A percentile compares a stretch with the other conserved stretches of the same genome.
Conservation (phyloP, 2,113 vertebrate species). For the Xiphorhynchus elegans region DNA sequence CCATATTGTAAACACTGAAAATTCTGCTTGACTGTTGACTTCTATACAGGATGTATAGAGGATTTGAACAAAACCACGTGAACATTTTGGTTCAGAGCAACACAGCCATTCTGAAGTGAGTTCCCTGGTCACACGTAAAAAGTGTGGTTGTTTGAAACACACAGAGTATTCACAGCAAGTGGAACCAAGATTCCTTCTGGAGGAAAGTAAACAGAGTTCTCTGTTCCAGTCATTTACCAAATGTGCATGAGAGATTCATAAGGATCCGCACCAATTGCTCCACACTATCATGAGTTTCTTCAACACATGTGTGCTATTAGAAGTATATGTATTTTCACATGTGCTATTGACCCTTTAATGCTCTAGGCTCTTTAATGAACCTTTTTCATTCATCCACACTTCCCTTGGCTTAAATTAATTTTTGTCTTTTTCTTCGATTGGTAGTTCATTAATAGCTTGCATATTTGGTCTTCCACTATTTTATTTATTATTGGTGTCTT, state of each 20-base stretch:
- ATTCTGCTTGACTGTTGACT: not conserved
- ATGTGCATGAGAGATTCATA: not conserved
- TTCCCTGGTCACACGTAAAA: not conserved
- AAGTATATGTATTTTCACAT: not conserved
- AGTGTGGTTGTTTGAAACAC: rapidly evolving
- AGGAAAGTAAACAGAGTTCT: not conserved
- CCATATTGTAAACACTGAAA: not conserved
- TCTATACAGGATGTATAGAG: not conserved
- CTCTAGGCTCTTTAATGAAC: not conserved
- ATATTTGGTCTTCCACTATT: not conserved
- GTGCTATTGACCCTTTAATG: not conserved
- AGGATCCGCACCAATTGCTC: not conserved
- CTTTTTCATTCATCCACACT: not conserved
- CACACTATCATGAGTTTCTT: not conserved
- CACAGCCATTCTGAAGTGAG: not conserved
- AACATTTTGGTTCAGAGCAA: not conserved
- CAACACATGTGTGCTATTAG: not conserved
- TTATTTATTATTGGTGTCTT: not conserved
- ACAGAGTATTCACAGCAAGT: not conserved
- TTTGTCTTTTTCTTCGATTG: not conserved
- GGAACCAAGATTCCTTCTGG: not conserved
- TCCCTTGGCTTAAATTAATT: not conserved
- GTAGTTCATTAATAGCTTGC: not conserved
- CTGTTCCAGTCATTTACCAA: not conserved
- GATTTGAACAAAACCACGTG: not conserved